Percentiles rank a stretch among this genome's conserved stretches.
These are phyloP conservation scores for Cephalotes varians DNA, from an alignment of 2,888 invertebrate species.

Conservation along the genomic window DNA sequence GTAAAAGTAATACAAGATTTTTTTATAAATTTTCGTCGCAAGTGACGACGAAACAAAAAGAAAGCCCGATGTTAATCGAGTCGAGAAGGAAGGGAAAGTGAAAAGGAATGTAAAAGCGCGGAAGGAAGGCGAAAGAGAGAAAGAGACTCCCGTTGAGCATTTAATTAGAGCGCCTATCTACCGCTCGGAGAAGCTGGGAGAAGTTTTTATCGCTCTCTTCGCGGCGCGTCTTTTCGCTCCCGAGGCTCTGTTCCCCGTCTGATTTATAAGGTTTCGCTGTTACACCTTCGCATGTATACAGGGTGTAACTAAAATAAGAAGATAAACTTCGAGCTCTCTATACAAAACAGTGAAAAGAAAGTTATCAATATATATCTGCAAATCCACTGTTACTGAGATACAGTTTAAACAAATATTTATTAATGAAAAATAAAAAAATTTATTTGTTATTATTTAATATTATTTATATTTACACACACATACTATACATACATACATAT, in stretches of 20 bases:
- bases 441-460: too few species aligned
- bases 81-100: conserved; percentile 16
- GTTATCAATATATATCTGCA: too few species aligned
- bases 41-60: conserved; percentile 6
- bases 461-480: not conserved
- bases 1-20: not conserved
- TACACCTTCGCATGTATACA: not conserved
- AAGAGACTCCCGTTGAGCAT: conserved; percentile 66
- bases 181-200: conserved; percentile 49
- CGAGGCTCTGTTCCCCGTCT: conserved; percentile 25
- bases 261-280: conserved; percentile 54
- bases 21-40: not conserved
- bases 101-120: conserved; percentile 38
- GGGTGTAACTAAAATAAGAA: too few species aligned
- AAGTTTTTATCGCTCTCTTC: conserved; percentile 57
- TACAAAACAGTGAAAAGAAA: too few species aligned
- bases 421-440: too few species aligned
- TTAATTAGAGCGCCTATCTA: conserved; percentile 77
- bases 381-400: too few species aligned
- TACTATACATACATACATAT: not conserved
- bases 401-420: too few species aligned
- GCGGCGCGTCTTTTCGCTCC: conserved; percentile 30
- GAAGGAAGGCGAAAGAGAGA: conserved; percentile 42
- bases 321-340: too few species aligned
- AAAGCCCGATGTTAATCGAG: conserved; percentile 40